Evolutionary conservation across 2,888 invertebrate genomes (phyloP).

Genomic region (Cephus pulcher): DNA sequence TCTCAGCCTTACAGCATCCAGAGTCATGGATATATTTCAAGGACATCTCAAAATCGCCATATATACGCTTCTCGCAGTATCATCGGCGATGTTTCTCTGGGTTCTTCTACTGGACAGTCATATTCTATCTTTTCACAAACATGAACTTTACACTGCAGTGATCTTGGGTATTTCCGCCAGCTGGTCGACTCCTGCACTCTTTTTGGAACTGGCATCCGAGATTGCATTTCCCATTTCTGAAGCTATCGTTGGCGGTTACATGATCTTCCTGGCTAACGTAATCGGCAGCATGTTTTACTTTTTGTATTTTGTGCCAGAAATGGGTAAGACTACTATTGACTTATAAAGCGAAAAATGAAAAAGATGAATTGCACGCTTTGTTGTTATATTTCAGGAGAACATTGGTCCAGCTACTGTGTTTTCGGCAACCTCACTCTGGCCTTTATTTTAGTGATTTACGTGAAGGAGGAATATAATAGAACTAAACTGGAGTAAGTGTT

Average conservation of each 20-base stretch:
- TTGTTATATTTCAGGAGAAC: conserved; percentile 24
- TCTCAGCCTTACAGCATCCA: conserved; percentile 44
- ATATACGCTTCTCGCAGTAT: conserved; percentile 34
- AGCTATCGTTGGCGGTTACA: conserved; percentile 53
- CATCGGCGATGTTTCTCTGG: conserved; percentile 51
- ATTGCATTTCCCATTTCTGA: conserved; percentile 55
- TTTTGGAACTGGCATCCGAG: conserved; percentile 55
- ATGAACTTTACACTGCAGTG: conserved; percentile 45
- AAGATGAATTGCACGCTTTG: not conserved
- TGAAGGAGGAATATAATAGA: conserved; percentile 36
- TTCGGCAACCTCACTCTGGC: conserved; percentile 30
- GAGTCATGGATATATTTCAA: conserved; percentile 48
- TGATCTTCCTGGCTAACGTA: conserved; percentile 50
- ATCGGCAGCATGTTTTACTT: conserved; percentile 40
- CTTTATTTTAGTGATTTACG: conserved; percentile 28
- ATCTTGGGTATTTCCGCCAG: conserved; percentile 48
- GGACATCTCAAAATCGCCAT: conserved; percentile 46
- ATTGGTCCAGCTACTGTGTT: conserved; percentile 33
- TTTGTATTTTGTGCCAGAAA: conserved; percentile 38
- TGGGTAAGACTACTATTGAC: conserved; percentile 29
- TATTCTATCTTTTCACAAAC: conserved; percentile 40
- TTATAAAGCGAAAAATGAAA: not conserved
- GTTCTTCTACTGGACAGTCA: conserved; percentile 42
- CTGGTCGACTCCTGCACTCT: conserved; percentile 53
- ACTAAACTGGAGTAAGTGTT: conserved; percentile 15